Evolutionary conservation across 2,797 vertebrate species (phyloP).

Genomic region (Crax fasciolata): DNA sequence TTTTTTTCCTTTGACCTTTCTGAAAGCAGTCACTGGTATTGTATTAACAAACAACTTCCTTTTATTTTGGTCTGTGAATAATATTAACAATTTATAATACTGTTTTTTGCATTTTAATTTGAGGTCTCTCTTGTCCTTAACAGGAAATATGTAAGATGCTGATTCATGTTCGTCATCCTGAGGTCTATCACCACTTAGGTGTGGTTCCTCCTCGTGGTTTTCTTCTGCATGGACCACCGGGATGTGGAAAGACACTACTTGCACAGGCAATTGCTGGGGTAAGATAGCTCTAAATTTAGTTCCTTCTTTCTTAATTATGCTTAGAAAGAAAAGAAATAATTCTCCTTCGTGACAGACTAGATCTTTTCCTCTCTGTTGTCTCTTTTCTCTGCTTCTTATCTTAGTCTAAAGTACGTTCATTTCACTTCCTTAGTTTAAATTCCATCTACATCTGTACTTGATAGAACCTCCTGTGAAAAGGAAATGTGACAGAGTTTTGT

Average conservation of each 20-base stretch:
- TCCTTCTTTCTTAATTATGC: not conserved
- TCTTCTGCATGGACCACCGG: slow-evolving; percentile 95
- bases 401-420: not conserved
- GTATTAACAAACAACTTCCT: not conserved
- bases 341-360: not conserved
- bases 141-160: slow-evolving; percentile 96
- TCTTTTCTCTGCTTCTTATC: not conserved
- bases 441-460: not conserved
- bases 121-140: not conserved
- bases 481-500: not conserved
- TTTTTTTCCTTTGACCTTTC: not conserved
- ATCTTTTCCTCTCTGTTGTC: not conserved
- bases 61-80: not conserved
- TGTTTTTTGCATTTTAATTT: not conserved
- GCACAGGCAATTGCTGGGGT: slow-evolving; percentile 97
- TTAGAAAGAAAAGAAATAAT: not conserved
- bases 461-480: not conserved
- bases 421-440: not conserved
- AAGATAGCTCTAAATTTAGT: slow-evolving; percentile 60
- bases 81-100: not conserved
- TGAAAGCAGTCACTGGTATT: not conserved
- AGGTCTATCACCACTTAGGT: slow-evolving; percentile 93
- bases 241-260: slow-evolving; percentile 95
- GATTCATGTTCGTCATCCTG: slow-evolving; percentile 93
- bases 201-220: slow-evolving; percentile 93